phyloP scores from a whole-genome alignment of 2,888 invertebrate species.

The Apamea sordens region DNA sequence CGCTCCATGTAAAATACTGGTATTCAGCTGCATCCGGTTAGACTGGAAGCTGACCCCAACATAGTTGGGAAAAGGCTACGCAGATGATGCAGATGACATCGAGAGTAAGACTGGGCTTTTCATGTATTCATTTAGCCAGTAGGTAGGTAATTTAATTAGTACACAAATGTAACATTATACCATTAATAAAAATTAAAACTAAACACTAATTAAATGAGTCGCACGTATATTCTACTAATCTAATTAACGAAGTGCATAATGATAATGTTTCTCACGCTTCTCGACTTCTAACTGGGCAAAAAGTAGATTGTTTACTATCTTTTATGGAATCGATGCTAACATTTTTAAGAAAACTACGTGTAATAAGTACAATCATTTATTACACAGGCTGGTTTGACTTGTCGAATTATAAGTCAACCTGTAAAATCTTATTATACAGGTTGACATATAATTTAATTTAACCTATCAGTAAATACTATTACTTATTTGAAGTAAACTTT shows the following conservation, averaged over 20 bases:
- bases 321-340: neutral
- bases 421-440: neutral
- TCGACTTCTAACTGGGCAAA: conserved; percentile 29
- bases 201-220: conserved; percentile 38
- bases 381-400: neutral
- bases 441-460: neutral
- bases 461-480: neutral
- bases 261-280: conserved; percentile 29
- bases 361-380: neutral
- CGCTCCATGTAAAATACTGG: too few species aligned
- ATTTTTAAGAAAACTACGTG: neutral
- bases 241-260: conserved; percentile 35
- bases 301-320: conserved; percentile 19
- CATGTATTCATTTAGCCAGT: neutral
- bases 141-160: neutral
- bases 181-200: neutral
- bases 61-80: too few species aligned
- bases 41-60: too few species aligned
- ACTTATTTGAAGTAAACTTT: neutral
- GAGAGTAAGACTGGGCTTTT: neutral
- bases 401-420: neutral
- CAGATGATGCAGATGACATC: too few species aligned
- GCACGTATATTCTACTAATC: conserved; percentile 43
- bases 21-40: too few species aligned
- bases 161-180: neutral